Evolutionary conservation across 1,140 invertebrate genomes (phyloP).

Genomic region (Radopholus similis): DNA sequence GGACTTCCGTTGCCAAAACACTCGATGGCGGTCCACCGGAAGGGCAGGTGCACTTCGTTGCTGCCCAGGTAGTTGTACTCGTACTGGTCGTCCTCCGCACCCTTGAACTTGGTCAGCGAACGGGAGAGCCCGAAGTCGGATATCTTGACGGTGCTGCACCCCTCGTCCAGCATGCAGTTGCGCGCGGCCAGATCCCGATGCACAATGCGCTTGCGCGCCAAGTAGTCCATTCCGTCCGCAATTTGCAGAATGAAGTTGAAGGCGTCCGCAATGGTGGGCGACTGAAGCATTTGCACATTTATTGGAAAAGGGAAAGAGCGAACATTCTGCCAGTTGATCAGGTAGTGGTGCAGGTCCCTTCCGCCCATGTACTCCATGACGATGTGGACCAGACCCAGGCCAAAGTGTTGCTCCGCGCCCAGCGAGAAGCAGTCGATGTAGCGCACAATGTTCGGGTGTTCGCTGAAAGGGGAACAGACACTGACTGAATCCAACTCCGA

Average conservation of each 20-base stretch:
- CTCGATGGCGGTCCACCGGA: constrained; percentile 40
- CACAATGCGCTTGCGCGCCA: constrained; percentile 72
- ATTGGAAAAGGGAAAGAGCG: background rate
- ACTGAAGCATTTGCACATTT: constrained; percentile 1
- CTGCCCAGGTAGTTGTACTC: constrained; percentile 21
- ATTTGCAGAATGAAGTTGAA: constrained; percentile 31
- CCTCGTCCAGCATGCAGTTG: constrained; percentile 70
- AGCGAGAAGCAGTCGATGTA: constrained; percentile 15
- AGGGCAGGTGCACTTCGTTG: constrained; percentile 23
- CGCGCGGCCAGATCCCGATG: constrained; percentile 84
- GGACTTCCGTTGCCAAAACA: constrained; percentile 33
- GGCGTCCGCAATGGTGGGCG: constrained; percentile 9
- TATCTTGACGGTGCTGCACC: constrained; percentile 2
- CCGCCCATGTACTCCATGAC: constrained; percentile 39
- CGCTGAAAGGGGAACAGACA: constrained; percentile 3
- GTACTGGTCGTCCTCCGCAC: background rate
- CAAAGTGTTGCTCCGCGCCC: background rate
- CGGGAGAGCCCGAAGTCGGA: constrained; percentile 28
- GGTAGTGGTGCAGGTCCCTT: constrained; percentile 32
- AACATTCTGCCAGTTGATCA: constrained; percentile 26
- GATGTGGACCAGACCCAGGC: constrained; percentile 26
- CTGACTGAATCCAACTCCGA: constrained; percentile 1
- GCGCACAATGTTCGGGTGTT: constrained; percentile 27
- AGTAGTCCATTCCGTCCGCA: constrained; percentile 71
- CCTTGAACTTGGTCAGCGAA: background rate